Conservation (phyloP, 1,140 invertebrate genomes). For the Penaeus japonicus region DNA sequence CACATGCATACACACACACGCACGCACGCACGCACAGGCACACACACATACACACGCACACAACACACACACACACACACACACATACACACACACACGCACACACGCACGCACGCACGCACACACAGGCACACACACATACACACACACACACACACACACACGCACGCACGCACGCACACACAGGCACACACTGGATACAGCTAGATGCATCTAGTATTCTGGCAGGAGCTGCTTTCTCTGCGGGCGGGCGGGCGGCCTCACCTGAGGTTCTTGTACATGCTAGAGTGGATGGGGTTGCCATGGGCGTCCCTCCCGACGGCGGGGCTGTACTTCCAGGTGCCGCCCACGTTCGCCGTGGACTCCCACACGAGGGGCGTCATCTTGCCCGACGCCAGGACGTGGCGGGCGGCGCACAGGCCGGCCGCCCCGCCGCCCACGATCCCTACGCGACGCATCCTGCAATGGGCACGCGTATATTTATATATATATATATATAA, state of each 20-base stretch:
- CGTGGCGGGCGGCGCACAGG: slow-evolving; percentile 54
- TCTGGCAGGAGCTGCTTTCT: too few species aligned
- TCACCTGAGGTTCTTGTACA: slow-evolving; percentile 56
- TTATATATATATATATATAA: neutral
- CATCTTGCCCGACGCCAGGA: neutral
- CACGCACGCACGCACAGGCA: too few species aligned
- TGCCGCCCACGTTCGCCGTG: slow-evolving; percentile 54
- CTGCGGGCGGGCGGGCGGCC: neutral
- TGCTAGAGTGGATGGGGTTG: slow-evolving; percentile 59
- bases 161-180: too few species aligned
- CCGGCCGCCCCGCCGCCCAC: slow-evolving; percentile 59
- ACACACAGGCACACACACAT: too few species aligned
- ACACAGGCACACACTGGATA: too few species aligned
- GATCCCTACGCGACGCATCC: slow-evolving; percentile 13
- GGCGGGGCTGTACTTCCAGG: slow-evolving; percentile 53
- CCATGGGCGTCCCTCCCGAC: slow-evolving; percentile 30
- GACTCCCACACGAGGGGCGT: slow-evolving; percentile 54
- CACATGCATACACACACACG: too few species aligned
- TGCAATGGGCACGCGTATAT: neutral
- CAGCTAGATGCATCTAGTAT: too few species aligned
- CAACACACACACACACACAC: too few species aligned
- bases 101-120: too few species aligned
- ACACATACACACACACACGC: too few species aligned
- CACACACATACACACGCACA: too few species aligned
- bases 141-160: too few species aligned